Conservation (phyloP, 2,113 vertebrate species). For the Hippocampus abdominalis region DNA sequence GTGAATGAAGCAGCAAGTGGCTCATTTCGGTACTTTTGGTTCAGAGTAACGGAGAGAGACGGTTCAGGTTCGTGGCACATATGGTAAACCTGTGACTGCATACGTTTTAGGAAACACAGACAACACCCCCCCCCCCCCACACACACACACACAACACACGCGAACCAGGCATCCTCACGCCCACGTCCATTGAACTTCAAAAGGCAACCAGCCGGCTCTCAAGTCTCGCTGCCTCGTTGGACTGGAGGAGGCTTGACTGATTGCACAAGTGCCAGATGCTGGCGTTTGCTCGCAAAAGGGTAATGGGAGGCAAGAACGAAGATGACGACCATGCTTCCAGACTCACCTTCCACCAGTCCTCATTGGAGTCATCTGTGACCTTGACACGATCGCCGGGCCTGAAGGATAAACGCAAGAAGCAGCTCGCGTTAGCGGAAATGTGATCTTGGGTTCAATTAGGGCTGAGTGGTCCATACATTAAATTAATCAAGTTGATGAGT, state of each 20-base stretch:
- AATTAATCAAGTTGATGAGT: neutral
- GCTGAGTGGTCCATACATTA: neutral
- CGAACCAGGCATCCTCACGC: slow-evolving; percentile 1
- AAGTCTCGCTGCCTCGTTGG: slow-evolving; percentile 4
- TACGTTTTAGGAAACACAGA: neutral
- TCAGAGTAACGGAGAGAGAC: no score
- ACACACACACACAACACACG: no score
- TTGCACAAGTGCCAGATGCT: neutral
- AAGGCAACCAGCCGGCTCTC: slow-evolving; percentile 11
- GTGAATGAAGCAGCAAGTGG: neutral
- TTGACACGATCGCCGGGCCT: slow-evolving; percentile 86
- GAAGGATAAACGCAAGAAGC: slow-evolving; percentile 2
- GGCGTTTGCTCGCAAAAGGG: slow-evolving; percentile 2
- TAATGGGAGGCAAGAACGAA: neutral
- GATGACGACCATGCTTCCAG: neutral
- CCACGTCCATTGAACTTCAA: slow-evolving; percentile 31
- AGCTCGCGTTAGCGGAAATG: neutral
- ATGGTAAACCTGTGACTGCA: neutral
- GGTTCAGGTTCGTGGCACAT: neutral
- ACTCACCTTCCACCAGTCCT: slow-evolving; percentile 94
- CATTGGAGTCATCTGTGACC: slow-evolving; percentile 87
- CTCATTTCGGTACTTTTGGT: neutral
- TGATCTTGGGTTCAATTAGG: neutral
- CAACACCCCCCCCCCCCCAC: no score
- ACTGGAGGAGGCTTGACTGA: slow-evolving; percentile 20